phyloP scores from a whole-genome alignment of 2,113 vertebrate species.

The Pseudopodoces humilis region DNA sequence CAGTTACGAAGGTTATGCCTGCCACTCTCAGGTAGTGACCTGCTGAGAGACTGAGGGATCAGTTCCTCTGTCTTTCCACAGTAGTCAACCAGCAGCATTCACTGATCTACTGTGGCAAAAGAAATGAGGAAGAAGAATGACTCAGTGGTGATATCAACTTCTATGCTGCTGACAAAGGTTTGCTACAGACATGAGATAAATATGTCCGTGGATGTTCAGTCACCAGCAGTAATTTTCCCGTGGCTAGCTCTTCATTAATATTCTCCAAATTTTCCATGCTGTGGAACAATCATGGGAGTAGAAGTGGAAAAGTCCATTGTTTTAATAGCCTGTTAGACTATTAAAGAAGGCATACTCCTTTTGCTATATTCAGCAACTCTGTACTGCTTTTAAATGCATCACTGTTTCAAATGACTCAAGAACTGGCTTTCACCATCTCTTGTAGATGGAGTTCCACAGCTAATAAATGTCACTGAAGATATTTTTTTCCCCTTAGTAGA shows the following conservation, averaged over 20 bases:
- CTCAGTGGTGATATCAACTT: neutral
- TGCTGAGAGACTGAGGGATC: neutral
- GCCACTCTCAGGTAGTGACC: neutral
- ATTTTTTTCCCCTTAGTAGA: neutral
- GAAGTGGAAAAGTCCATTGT: neutral
- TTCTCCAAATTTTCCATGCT: neutral
- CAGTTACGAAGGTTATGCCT: neutral
- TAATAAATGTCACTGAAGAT: conserved; percentile 34
- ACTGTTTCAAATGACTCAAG: conserved; percentile 23
- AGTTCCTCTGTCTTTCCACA: neutral
- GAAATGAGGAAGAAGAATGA: neutral
- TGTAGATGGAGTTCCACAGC: neutral
- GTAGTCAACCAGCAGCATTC: neutral
- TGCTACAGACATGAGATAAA: neutral
- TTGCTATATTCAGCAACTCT: neutral
- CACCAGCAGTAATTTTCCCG: neutral
- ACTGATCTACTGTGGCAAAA: neutral
- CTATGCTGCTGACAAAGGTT: neutral
- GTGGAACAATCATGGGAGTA: neutral
- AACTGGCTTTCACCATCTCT: conserved; percentile 9
- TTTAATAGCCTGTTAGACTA: neutral
- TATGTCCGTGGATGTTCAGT: neutral
- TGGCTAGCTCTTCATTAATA: neutral
- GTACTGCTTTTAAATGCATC: neutral
- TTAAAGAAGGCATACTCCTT: neutral